These are phyloP conservation scores for Junco hyemalis DNA, from an alignment of 2,113 vertebrate genomes.

Conservation along the genomic window DNA sequence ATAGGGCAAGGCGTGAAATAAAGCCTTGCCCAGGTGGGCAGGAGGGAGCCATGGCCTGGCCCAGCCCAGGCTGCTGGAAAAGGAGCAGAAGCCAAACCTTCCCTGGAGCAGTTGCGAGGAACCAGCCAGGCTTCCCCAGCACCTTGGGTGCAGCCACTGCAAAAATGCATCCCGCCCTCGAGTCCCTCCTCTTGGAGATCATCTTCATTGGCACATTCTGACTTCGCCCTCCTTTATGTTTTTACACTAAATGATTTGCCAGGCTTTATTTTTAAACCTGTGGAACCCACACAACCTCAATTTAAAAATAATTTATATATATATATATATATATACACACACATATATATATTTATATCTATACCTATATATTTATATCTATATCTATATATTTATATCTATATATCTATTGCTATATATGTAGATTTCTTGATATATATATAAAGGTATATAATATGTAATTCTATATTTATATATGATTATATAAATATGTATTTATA, in stretches of 20 bases:
- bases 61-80: background rate
- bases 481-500: background rate
- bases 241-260: background rate
- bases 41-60: rapidly evolving
- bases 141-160: background rate
- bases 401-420: no score
- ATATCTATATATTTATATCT: no score
- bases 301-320: background rate
- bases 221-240: background rate
- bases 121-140: rapidly evolving
- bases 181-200: no score
- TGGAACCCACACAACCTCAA: background rate
- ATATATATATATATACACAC: background rate
- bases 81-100: background rate
- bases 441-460: no score
- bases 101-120: background rate
- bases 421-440: background rate
- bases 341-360: no score
- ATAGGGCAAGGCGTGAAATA: background rate
- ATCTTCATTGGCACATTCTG: background rate
- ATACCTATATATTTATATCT: no score
- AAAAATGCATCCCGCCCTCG: background rate
- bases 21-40: background rate
- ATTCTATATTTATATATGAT: background rate
- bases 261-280: constrained; percentile 10